phyloP scores from a whole-genome alignment of 2,113 vertebrate genomes.

The Carettochelys insculpta region DNA sequence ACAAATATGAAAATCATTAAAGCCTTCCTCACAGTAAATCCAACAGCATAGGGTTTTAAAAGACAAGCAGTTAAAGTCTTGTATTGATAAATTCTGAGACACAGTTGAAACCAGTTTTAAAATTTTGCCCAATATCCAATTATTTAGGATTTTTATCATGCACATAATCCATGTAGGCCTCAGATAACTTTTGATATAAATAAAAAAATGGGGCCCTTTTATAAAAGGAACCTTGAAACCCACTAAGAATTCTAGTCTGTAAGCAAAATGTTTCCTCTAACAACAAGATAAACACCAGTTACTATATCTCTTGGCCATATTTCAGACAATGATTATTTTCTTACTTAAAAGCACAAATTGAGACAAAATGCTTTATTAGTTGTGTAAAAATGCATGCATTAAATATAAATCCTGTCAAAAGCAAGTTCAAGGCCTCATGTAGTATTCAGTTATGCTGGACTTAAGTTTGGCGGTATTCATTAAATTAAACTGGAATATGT shows the following conservation, averaged over 20 bases:
- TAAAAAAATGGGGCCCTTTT: neutral
- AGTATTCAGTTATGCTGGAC: neutral
- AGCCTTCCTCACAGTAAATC: neutral
- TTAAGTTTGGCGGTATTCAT: slow-evolving; percentile 26
- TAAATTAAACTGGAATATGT: slow-evolving; percentile 23
- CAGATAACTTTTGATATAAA: neutral
- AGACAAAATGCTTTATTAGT: neutral
- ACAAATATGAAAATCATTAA: neutral
- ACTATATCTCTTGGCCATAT: neutral
- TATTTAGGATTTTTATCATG: neutral
- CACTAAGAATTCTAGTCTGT: neutral
- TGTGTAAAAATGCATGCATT: neutral
- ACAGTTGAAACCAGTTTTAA: neutral
- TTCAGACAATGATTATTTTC: neutral
- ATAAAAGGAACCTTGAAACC: neutral
- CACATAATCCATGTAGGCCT: neutral
- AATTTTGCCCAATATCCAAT: neutral
- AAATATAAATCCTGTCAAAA: neutral
- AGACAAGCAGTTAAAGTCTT: neutral
- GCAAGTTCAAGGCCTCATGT: neutral
- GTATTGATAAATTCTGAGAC: neutral
- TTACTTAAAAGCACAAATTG: neutral
- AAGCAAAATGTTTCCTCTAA: neutral
- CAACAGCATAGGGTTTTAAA: neutral
- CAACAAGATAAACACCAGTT: neutral